phyloP scores from a whole-genome alignment of 1,140 invertebrate genomes.

The Mylabris phalerata region DNA sequence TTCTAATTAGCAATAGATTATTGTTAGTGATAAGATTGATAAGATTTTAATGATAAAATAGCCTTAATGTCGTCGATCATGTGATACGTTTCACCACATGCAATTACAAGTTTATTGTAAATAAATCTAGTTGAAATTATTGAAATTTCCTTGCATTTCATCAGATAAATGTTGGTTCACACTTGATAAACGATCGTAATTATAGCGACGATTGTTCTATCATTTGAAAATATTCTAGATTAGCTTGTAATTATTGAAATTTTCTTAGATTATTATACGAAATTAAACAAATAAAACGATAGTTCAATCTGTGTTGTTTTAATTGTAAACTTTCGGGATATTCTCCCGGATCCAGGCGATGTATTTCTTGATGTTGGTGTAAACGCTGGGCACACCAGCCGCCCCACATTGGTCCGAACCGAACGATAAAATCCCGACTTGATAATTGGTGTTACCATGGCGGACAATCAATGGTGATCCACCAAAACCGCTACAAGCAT shows the following conservation, averaged over 20 bases:
- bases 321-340: slow-evolving; percentile 47
- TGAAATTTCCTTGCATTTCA: slow-evolving; percentile 5
- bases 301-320: no score
- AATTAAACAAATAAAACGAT: slow-evolving; percentile 2
- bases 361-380: slow-evolving; percentile 61
- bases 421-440: slow-evolving; percentile 66
- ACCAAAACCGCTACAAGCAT: slow-evolving; percentile 64
- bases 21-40: not conserved
- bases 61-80: slow-evolving; percentile 16
- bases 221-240: not conserved
- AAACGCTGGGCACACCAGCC: slow-evolving; percentile 59
- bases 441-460: slow-evolving; percentile 51
- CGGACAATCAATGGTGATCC: slow-evolving; percentile 57
- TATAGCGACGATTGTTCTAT: not conserved
- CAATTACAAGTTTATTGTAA: slow-evolving; percentile 5
- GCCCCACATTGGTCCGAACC: slow-evolving; percentile 64
- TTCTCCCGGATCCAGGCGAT: slow-evolving; percentile 61
- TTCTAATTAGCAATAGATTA: not conserved
- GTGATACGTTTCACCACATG: slow-evolving; percentile 7
- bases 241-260: slow-evolving; percentile 5
- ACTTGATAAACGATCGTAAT: not conserved
- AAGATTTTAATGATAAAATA: no score
- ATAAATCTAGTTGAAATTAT: not conserved
- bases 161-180: slow-evolving; percentile 12
- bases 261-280: slow-evolving; percentile 18